Conservation (phyloP, 2,113 vertebrate species). For the Marmota monax region DNA sequence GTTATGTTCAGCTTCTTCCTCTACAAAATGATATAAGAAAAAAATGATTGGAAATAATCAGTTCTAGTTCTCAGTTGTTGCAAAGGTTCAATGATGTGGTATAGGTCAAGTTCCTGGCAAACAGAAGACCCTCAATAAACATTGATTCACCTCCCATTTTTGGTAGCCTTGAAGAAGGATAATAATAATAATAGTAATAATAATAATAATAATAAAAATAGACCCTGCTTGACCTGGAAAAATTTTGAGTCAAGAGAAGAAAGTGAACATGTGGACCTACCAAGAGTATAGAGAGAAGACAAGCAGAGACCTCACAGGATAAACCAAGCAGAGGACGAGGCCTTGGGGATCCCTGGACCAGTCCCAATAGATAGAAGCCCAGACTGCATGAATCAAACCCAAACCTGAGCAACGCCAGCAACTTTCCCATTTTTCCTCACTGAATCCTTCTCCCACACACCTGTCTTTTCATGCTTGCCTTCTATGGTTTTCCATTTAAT, state of each 20-base stretch:
- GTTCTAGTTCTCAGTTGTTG: not conserved
- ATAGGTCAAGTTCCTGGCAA: not conserved
- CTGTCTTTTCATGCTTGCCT: not conserved
- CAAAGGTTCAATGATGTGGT: not conserved
- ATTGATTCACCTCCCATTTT: not conserved
- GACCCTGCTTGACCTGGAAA: not conserved
- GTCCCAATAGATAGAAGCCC: not conserved
- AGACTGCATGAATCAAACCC: not conserved
- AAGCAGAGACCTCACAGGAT: not conserved
- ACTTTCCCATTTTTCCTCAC: not conserved
- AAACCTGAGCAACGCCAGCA: not conserved
- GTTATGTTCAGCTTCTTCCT: not conserved
- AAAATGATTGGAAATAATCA: not conserved
- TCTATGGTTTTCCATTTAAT: not conserved
- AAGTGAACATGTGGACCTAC: not conserved
- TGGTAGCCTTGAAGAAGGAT: not conserved
- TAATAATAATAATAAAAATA: not conserved
- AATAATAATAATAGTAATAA: too few species aligned
- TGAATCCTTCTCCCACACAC: not conserved
- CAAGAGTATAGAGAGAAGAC: not conserved
- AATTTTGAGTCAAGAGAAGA: not conserved
- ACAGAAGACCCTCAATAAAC: not conserved
- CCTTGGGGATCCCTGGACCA: too few species aligned
- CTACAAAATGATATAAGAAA: not conserved
- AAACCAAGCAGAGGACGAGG: not conserved